phyloP scores from a whole-genome alignment of 2,113 vertebrate genomes.

The Microcebus lehilahytsara region DNA sequence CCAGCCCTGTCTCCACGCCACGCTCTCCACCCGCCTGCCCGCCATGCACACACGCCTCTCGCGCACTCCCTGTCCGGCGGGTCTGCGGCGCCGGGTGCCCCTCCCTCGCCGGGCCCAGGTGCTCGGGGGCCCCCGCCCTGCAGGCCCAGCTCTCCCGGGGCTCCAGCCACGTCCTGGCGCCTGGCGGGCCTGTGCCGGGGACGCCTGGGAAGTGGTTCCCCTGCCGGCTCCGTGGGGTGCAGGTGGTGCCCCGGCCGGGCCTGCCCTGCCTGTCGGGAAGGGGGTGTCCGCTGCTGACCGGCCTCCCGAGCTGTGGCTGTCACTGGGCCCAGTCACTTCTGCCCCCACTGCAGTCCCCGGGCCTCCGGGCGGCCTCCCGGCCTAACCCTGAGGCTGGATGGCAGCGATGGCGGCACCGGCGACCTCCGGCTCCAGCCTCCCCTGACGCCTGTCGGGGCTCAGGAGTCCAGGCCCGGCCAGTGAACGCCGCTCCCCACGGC shows the following conservation, averaged over 20 bases:
- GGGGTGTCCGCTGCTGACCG: neutral
- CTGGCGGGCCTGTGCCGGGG: neutral
- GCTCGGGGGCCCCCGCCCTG: neutral
- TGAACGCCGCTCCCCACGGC: too few species aligned
- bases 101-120: accelerated
- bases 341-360: neutral
- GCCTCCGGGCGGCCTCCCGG: too few species aligned
- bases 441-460: too few species aligned
- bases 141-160: neutral
- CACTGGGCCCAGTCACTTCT: too few species aligned
- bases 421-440: too few species aligned
- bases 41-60: neutral
- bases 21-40: too few species aligned
- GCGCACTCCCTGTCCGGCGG: accelerated
- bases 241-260: accelerated
- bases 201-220: too few species aligned
- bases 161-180: neutral
- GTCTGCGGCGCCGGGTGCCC: neutral
- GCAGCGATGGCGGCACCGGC: accelerated
- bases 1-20: neutral
- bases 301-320: neutral
- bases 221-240: too few species aligned
- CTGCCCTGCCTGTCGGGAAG: neutral
- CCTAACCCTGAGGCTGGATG: too few species aligned
- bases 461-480: too few species aligned